Percentiles rank a stretch among this genome's conserved stretches.
Conservation (phyloP, 2,888 invertebrate species). For the Corythucha ciliata region DNA sequence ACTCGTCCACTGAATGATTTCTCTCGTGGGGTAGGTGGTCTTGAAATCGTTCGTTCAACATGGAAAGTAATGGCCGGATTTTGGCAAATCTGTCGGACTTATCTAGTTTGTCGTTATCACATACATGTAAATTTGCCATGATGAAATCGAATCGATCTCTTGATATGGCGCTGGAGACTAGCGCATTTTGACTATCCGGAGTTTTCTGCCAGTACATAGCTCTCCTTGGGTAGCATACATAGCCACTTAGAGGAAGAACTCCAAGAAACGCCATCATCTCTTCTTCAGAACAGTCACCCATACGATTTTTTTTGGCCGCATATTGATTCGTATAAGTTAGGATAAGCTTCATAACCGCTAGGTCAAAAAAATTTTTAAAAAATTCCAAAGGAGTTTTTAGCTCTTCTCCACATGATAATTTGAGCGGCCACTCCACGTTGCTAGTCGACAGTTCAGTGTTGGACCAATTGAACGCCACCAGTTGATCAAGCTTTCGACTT, state of each 20-base stretch:
- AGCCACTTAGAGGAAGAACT: slow-evolving; percentile 20
- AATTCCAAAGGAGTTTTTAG: slow-evolving; percentile 11
- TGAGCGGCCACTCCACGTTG: slow-evolving; percentile 2
- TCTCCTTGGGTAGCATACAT: not conserved
- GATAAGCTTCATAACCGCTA: slow-evolving; percentile 1
- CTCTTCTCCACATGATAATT: not conserved
- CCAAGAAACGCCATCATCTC: slow-evolving; percentile 24
- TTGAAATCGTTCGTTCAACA: slow-evolving; percentile 6
- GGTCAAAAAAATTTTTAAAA: slow-evolving; percentile 11
- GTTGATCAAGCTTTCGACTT: too few relatives aligned
- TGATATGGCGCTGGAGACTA: slow-evolving; percentile 12
- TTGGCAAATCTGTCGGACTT: slow-evolving; percentile 12
- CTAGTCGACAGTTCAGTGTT: too few relatives aligned
- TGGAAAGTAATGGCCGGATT: not conserved
- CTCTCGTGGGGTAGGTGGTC: slow-evolving; percentile 1
- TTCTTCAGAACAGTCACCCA: slow-evolving; percentile 16
- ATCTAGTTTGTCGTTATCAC: slow-evolving; percentile 5
- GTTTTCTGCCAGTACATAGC: slow-evolving; percentile 15
- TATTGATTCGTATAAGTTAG: slow-evolving; percentile 25
- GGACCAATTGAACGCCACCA: too few relatives aligned
- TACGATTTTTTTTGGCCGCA: slow-evolving; percentile 25
- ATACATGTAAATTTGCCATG: slow-evolving; percentile 14
- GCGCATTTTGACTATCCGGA: slow-evolving; percentile 11
- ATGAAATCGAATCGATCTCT: slow-evolving; percentile 13
- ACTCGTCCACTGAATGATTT: slow-evolving; percentile 10